A percentile compares a stretch with the other conserved stretches of the same genome.
Conservation (phyloP, 1,140 invertebrate genomes). For the Teleogryllus occipitalis region DNA sequence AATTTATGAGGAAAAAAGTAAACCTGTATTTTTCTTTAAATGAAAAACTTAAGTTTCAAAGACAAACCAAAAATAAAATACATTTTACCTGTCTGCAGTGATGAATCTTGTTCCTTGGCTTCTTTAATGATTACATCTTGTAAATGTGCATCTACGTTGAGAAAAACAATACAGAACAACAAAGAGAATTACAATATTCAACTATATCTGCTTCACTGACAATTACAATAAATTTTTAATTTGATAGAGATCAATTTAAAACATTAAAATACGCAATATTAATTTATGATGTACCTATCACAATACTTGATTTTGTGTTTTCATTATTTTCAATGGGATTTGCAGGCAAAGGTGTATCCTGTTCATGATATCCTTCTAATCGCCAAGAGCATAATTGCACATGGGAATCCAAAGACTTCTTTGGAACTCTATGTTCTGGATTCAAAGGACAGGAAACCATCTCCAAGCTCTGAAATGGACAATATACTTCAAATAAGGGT, state of each 20-base stretch:
- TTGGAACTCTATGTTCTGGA: constrained; percentile 36
- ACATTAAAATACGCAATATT: not conserved
- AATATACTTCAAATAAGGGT: not conserved
- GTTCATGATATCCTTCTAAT: constrained; percentile 38
- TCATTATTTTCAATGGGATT: not conserved
- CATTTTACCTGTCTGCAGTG: no score
- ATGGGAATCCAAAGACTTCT: constrained; percentile 36
- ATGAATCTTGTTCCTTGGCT: no score
- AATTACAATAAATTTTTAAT: not conserved
- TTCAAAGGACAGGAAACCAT: constrained; percentile 40
- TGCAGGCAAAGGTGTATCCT: constrained; percentile 40
- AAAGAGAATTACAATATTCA: no score
- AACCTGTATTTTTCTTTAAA: no score
- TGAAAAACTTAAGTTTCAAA: no score
- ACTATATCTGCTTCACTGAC: no score
- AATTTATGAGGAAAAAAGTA: no score
- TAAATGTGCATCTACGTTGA: no score
- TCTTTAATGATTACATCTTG: no score
- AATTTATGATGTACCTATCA: not conserved
- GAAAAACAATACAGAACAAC: no score
- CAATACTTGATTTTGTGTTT: not conserved
- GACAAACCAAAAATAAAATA: no score
- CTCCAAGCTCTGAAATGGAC: constrained; percentile 21
- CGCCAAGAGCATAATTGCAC: constrained; percentile 40
- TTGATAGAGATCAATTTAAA: not conserved